Evolutionary conservation across 2,888 invertebrate species (phyloP).

Genomic region (Trimorus sp.): DNA sequence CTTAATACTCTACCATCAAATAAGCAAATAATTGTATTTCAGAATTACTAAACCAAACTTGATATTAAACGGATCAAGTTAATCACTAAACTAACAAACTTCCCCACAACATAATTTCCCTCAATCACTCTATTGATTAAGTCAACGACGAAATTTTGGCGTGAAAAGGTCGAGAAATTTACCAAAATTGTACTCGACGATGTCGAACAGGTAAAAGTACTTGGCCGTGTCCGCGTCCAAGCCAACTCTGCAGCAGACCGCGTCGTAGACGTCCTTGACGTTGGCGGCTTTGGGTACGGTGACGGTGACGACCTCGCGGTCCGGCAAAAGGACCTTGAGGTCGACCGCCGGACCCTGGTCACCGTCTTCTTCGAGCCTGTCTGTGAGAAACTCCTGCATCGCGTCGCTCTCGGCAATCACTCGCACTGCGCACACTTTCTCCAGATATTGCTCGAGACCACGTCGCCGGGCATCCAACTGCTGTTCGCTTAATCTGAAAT

Average conservation of each 20-base stretch:
- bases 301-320: conserved; percentile 93
- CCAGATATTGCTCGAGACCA: conserved; percentile 98
- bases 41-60: too few relatives aligned
- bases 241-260: conserved; percentile 91
- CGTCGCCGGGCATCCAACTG: conserved; percentile 95
- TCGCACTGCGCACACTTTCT: conserved; percentile 98
- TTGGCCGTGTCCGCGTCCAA: conserved; percentile 91
- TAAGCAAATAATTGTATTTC: neutral
- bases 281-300: conserved; percentile 93
- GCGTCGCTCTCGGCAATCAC: conserved; percentile 99
- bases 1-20: too few relatives aligned
- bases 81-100: too few relatives aligned
- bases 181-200: conserved; percentile 98
- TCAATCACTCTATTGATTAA: too few relatives aligned
- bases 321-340: conserved; percentile 93
- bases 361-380: conserved; percentile 90
- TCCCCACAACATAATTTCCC: too few relatives aligned
- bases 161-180: neutral
- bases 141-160: neutral
- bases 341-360: conserved; percentile 88
- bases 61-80: too few relatives aligned
- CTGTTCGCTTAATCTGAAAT: too few relatives aligned
- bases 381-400: conserved; percentile 98
- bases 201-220: conserved; percentile 98
- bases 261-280: conserved; percentile 94